A percentile compares a stretch with the other conserved stretches of the same genome.
phyloP scores from a whole-genome alignment of 1,140 invertebrate species.

The Parasteatoda tepidariorum region DNA sequence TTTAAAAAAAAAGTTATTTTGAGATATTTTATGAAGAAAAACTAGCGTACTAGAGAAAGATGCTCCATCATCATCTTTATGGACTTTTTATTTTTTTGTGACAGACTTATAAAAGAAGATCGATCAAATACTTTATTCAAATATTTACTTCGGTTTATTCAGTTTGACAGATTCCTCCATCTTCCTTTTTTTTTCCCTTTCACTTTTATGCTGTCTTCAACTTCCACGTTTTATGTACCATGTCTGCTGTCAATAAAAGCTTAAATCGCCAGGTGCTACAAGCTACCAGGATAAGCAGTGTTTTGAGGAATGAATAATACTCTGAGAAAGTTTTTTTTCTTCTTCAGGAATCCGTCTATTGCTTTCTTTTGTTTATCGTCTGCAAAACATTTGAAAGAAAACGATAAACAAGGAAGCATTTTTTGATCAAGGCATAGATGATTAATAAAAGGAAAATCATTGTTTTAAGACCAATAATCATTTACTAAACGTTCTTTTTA shows the following conservation, averaged over 20 bases:
- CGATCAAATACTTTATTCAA: constrained; percentile 10
- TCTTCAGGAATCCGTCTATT: no score
- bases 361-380: no score
- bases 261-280: background rate
- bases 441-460: no score
- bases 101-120: constrained; percentile 11
- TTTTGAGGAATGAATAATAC: background rate
- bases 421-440: no score
- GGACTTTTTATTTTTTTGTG: background rate
- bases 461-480: no score
- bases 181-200: background rate
- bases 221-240: background rate
- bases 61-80: constrained; percentile 15
- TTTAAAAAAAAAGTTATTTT: no score
- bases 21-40: no score
- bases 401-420: no score
- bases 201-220: background rate
- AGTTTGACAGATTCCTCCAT: background rate
- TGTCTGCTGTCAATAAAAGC: background rate
- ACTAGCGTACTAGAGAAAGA: background rate
- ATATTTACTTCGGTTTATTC: constrained; percentile 14
- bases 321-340: no score
- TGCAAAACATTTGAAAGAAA: no score
- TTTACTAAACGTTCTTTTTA: no score
- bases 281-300: background rate